A percentile compares a stretch with the other conserved stretches of the same genome.
These are phyloP conservation scores for Aleadryas rufinucha DNA, from an alignment of 2,113 vertebrate genomes.

Conservation along the genomic window DNA sequence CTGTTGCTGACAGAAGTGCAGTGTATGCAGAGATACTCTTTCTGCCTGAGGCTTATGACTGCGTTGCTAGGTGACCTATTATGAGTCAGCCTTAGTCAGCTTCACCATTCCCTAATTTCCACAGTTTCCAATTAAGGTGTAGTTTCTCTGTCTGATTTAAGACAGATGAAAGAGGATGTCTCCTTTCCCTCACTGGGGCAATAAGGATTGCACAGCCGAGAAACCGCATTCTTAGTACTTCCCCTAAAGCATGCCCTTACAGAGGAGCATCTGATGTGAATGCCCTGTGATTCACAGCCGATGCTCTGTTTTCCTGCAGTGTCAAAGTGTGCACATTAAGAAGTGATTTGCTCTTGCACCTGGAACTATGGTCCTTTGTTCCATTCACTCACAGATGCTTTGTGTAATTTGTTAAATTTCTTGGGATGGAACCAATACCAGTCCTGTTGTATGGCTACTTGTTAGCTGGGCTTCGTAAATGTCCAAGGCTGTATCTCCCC, in stretches of 20 bases:
- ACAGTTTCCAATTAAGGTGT: slow-evolving; percentile 56
- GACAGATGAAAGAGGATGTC: slow-evolving; percentile 37
- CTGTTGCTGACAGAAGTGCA: neutral
- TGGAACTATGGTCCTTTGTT: neutral
- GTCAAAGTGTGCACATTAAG: neutral
- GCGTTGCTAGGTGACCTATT: neutral
- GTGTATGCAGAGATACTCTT: neutral
- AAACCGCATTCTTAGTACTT: neutral
- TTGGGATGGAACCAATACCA: neutral
- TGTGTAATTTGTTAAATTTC: neutral
- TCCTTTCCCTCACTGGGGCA: neutral
- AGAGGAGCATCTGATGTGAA: neutral
- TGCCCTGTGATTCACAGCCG: fast-evolving
- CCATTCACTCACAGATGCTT: neutral
- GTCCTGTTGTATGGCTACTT: neutral
- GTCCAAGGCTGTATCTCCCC: neutral
- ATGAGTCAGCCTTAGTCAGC: slow-evolving; percentile 29
- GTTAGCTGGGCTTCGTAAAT: neutral
- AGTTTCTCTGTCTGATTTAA: slow-evolving; percentile 25
- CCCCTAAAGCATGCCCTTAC: neutral
- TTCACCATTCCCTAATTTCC: slow-evolving; percentile 12
- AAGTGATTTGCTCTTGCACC: neutral
- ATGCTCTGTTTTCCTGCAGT: neutral
- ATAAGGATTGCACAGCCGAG: neutral
- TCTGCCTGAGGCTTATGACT: slow-evolving; percentile 10